A percentile compares a stretch with the other conserved stretches of the same genome.
phyloP scores from a whole-genome alignment of 1,140 invertebrate genomes.

The Anastatus disparis region DNA sequence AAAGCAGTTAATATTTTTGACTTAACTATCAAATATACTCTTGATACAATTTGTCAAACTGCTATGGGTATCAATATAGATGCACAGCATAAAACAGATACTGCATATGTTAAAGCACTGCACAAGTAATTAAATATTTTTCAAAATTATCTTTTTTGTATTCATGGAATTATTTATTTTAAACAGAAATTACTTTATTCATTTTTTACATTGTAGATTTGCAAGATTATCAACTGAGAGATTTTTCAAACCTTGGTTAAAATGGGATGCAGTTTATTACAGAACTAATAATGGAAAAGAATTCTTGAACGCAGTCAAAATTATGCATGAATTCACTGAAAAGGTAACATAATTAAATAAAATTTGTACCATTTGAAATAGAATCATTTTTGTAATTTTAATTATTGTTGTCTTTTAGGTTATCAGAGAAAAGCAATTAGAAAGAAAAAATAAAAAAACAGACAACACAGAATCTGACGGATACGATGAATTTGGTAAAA shows the following conservation, averaged over 20 bases:
- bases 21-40: constrained; percentile 73
- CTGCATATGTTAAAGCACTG: constrained; percentile 79
- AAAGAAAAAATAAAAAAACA: constrained; percentile 13
- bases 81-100: constrained; percentile 76
- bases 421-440: constrained; percentile 42
- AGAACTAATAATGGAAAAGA: constrained; percentile 49
- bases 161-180: too few species aligned
- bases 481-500: too few species aligned
- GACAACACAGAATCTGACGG: constrained; percentile 19
- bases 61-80: constrained; percentile 85
- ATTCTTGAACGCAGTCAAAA: constrained; percentile 47
- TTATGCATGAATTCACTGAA: constrained; percentile 54
- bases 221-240: constrained; percentile 43
- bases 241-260: constrained; percentile 52
- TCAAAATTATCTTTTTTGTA: too few species aligned
- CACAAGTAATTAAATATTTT: constrained; percentile 70
- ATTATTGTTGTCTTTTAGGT: constrained; percentile 39
- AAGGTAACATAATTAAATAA: too few species aligned
- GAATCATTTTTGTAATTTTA: too few species aligned
- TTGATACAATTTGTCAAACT: constrained; percentile 88
- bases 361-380: constrained; percentile 25
- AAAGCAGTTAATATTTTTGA: constrained; percentile 73
- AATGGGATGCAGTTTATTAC: constrained; percentile 49
- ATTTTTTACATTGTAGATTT: too few species aligned
- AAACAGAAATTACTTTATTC: too few species aligned